phyloP scores from a whole-genome alignment of 2,888 invertebrate genomes.

The Drymonia ruficornis region DNA sequence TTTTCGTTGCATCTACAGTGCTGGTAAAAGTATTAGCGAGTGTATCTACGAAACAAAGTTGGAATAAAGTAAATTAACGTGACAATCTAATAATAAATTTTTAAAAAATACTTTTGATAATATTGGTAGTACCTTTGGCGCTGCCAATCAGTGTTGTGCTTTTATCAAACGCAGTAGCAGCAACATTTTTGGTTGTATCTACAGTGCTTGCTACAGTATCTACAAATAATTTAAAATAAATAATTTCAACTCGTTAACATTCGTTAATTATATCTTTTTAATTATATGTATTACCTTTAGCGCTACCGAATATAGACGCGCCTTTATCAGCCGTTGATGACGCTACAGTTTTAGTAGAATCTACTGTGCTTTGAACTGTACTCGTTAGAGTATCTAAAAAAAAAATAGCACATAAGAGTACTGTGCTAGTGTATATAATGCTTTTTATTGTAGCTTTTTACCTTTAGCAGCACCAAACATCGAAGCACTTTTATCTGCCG shows the following conservation, averaged over 20 bases:
- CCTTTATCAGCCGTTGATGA: constrained; percentile 7
- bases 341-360: constrained; percentile 2
- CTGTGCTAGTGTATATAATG: not conserved
- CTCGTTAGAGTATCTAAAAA: constrained; percentile 47
- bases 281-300: constrained; percentile 2
- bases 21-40: constrained; percentile 50
- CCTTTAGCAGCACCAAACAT: constrained; percentile 32
- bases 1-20: constrained; percentile 65
- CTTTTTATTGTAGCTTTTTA: constrained; percentile 5
- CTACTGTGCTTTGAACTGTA: constrained; percentile 1
- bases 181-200: constrained; percentile 52
- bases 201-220: constrained; percentile 48
- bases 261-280: no score
- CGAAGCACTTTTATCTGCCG: constrained; percentile 38
- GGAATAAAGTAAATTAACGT: not conserved
- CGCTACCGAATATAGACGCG: not conserved
- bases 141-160: constrained; percentile 43
- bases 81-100: no score
- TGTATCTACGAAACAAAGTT: constrained; percentile 26
- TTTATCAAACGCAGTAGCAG: constrained; percentile 45
- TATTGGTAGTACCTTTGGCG: constrained; percentile 50
- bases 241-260: not conserved
- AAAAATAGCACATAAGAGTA: constrained; percentile 8
- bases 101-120: no score
- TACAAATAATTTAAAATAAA: constrained; percentile 15